Percentiles rank a stretch among this genome's conserved stretches.
phyloP scores from a whole-genome alignment of 1,140 invertebrate genomes.

The Muscidifurax raptorellus region DNA sequence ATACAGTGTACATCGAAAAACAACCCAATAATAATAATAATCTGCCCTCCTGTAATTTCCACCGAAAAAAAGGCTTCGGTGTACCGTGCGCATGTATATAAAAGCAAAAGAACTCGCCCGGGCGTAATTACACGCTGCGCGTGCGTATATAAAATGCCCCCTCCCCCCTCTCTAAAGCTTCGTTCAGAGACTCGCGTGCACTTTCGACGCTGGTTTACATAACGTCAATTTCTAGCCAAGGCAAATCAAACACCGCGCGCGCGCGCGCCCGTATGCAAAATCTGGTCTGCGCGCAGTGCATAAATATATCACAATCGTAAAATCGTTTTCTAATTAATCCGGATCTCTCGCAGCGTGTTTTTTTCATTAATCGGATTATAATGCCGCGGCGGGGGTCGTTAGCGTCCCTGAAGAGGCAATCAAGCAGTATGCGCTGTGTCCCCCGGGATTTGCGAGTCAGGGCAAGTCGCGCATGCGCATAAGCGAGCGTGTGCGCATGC shows the following conservation, averaged over 20 bases:
- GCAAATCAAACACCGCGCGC: constrained; percentile 21
- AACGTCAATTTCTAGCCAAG: constrained; percentile 40
- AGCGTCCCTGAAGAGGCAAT: constrained; percentile 28
- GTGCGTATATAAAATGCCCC: constrained; percentile 20
- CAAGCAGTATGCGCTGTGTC: background rate
- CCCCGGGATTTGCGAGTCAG: background rate
- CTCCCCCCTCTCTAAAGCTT: background rate
- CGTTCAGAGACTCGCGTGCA: background rate
- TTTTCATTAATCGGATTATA: background rate
- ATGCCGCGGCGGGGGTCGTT: background rate
- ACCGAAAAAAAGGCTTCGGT: constrained; percentile 8
- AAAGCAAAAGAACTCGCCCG: background rate
- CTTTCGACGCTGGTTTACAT: constrained; percentile 45
- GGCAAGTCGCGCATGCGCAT: background rate
- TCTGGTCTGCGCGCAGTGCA: background rate
- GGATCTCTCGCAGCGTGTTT: too few relatives aligned
- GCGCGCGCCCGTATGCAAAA: constrained; percentile 11
- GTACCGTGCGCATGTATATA: background rate
- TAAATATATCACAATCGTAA: constrained; percentile 41
- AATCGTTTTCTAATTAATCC: constrained; percentile 32
- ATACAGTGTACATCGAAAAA: background rate
- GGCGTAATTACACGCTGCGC: constrained; percentile 20
- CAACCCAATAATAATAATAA: background rate
- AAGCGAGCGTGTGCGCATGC: background rate
- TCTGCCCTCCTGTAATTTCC: background rate